Evolutionary conservation across 2,797 vertebrate species (phyloP).

Genomic region (Pseudocheirus occidentalis): DNA sequence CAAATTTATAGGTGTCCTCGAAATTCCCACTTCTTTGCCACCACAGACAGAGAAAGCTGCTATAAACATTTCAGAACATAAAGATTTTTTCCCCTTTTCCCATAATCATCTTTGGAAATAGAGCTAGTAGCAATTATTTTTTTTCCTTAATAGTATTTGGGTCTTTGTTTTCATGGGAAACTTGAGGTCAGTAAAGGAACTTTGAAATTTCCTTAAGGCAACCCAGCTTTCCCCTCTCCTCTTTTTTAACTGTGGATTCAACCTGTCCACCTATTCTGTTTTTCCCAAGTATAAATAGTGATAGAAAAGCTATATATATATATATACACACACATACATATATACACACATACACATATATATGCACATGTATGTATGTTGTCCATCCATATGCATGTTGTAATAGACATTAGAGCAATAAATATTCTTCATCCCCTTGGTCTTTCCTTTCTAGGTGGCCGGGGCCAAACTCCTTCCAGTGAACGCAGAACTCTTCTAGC

Average conservation of each 20-base stretch:
- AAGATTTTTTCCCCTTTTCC: no score
- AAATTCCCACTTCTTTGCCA: no score
- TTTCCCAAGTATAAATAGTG: not conserved
- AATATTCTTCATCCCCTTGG: not conserved
- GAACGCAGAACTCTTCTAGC: not conserved
- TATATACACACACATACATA: no score
- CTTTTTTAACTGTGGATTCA: not conserved
- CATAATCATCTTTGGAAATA: no score
- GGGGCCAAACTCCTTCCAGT: not conserved
- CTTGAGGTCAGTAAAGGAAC: not conserved
- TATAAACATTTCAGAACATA: no score
- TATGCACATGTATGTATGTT: not conserved
- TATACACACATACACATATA: no score
- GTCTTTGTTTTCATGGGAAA: not conserved
- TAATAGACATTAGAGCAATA: not conserved
- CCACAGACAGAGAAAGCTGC: no score
- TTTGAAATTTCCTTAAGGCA: not conserved
- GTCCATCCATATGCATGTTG: not conserved
- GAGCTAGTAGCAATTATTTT: no score
- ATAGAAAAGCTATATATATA: not conserved
- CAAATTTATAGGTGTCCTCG: no score
- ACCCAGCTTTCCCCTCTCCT: not conserved
- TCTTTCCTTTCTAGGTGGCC: not conserved
- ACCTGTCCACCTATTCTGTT: not conserved
- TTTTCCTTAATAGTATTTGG: not conserved